phyloP scores from a whole-genome alignment of 2,888 invertebrate species.

The Halictus quadricinctus region DNA sequence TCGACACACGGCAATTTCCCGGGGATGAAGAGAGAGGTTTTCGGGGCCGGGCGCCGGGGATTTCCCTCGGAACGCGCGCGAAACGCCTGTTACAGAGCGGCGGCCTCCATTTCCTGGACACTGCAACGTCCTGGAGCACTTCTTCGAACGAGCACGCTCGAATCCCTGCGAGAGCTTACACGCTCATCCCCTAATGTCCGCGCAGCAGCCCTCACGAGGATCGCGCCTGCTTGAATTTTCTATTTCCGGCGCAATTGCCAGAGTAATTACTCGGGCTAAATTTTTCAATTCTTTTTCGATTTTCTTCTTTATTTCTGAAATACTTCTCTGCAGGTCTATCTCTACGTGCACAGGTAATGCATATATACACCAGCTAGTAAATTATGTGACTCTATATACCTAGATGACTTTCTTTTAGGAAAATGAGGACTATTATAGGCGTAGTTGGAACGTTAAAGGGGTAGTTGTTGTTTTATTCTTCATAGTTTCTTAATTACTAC shows the following conservation, averaged over 20 bases:
- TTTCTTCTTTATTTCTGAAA: background rate
- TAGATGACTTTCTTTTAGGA: no score
- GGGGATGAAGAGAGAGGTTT: conserved; percentile 14
- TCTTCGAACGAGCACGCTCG: conserved; percentile 8
- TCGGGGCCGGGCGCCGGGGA: background rate
- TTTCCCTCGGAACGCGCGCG: background rate
- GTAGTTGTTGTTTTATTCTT: no score
- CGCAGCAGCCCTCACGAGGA: background rate
- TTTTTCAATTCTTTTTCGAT: background rate
- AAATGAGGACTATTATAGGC: no score
- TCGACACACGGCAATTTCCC: conserved; percentile 20
- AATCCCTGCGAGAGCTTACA: background rate
- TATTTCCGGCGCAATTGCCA: background rate
- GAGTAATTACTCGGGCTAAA: background rate
- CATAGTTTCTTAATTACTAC: background rate
- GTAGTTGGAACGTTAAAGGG: no score
- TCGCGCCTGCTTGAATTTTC: background rate
- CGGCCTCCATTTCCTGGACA: conserved; percentile 12
- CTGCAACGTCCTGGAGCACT: background rate
- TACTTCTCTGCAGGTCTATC: background rate
- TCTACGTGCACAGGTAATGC: background rate
- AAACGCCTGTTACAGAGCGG: conserved; percentile 7
- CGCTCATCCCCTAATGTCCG: background rate
- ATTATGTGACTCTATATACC: background rate
- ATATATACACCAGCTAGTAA: background rate